Base-by-base conservation (phyloP, 2,888 invertebrate genomes). In the Microchrysa polita region DNA sequence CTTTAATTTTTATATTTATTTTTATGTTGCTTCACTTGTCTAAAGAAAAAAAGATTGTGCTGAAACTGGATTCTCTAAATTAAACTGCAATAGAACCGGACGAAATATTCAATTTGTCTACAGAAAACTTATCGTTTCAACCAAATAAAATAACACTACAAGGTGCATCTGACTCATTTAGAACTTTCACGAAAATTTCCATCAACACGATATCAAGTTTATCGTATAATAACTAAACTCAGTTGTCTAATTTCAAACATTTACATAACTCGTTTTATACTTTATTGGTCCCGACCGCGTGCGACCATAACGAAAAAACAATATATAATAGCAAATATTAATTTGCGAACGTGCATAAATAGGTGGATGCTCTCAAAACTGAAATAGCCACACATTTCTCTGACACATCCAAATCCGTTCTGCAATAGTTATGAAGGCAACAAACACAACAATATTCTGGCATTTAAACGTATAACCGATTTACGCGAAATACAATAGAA, bases 351-450 rank as follows among this genome's bases (percentile, higher is more conserved):
- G 73, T 78, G 76, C 80, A 78, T 79, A 80, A 82, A 79, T 78
- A 76, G 85, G 83, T 86, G 87, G 86, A 87, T 85, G 89, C 89
- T 90, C 90, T 91, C 92, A 90, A 89, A 82, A 86, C 87, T 88
- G 88, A 88, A 90, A 91, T 90, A 92, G 91, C 88, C 90, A 90
- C 82, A 84, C 86, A 85, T 77, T 77, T 78, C 75, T 78, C 75
- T 74, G 75, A 87, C 87, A 88, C 87, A 90, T 86, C 90, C 89
- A 89, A 90, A 88, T 89, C 91, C 89, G 91, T 86, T 87, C 74
- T 87, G 87, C 92, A 92, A 93, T 93, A 93, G 92, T 87, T 80
- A 88, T 90, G 91, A 92, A 92, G 91, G 92, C 91, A 90, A 88
- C 86, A 86, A 86, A 82, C 78, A 84, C 85, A 83, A 85, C 83